Evolutionary conservation across 2,888 invertebrate genomes (phyloP), one percentile per base, ranked within the genome.

Genomic region (Rhamnusium bicolor): DNA sequence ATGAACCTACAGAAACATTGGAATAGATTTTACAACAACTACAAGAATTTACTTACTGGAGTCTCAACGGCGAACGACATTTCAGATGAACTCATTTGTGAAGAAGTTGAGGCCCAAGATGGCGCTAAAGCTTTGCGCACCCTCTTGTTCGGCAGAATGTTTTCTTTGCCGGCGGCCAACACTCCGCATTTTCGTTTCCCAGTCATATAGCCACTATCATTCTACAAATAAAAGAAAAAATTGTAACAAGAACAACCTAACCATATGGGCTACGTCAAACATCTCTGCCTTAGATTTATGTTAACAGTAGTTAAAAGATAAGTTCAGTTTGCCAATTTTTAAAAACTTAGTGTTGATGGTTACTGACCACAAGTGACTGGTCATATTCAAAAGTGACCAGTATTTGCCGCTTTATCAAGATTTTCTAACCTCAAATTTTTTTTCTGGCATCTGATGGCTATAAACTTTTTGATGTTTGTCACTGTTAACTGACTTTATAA

Each of bases 121-220:
- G 91, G 91, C 2, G 94, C 94, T 7, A 97, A 90, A 0, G 95
- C 95, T 88, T 96, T 97, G 1, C 96, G 90, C 0, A 94, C 95
- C 76, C 93, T 91, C 87, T 94, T 95, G 84, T 91, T 90, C 0
- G 94, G 94, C 8, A 93, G 89, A 54, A 90, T 90, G 87, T 93
- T 94, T 86, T 93, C 94, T 85, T 94, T 94, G 79, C 92, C 93
- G 27, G 86, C 81, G 10, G 81, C 71, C 56, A 82, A 79, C 46
- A 84, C 82, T 49, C 83, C 80, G 75, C 90, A 88, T 79, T 90
- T 87, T 79, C 89, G 85, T 65, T 88, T 88, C 49, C 75, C 80
- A 18, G 90, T 90, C 56, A 90, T 85, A 82, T 92, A 92, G 10
- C 92, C 92, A 80, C 91, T 91, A 81, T 92, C 92, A 72, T 86